Evolutionary conservation across 1,140 invertebrate species (phyloP), one percentile per base, ranked within the genome.

Genomic region (Rhyacophila brunnea): DNA sequence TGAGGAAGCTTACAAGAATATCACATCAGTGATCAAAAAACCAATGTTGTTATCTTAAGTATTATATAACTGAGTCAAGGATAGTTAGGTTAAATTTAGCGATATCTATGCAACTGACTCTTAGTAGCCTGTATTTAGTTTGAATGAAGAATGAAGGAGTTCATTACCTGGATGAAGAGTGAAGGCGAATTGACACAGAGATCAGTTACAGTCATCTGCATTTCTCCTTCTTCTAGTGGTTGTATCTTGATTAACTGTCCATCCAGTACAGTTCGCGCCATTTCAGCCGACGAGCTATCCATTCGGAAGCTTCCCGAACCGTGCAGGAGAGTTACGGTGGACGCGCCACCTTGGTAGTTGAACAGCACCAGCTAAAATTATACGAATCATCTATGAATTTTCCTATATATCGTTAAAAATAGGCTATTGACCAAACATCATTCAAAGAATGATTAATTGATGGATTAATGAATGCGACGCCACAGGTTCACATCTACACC

Each of bases 331-430:
- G 52, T n/a, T 2, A 52, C 23, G 14, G 28, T 38, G n/a, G 44
- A 47, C 20, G 45, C 35, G 38, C 42, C 42, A 23, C 28, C 20
- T 15, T 47, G 42, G 15, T 42, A 35, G 32, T 56, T 38, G 42
- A 42, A 64, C 17, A 64, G 34, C 20, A 64, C 49, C 14, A 64
- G n/a, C 62, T 64, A 28, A 11, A 61, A 61, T n/a, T n/a, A n/a
- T n/a, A n/a, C n/a, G n/a, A n/a, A n/a, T n/a, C n/a, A n/a, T n/a
- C n/a, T n/a, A n/a, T n/a, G n/a, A n/a, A n/a, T n/a, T n/a, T n/a
- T n/a, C n/a, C n/a, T n/a, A n/a, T n/a, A n/a, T n/a, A n/a, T n/a
- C n/a, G n/a, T n/a, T n/a, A n/a, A n/a, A n/a, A n/a, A n/a, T n/a
- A n/a, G n/a, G n/a, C n/a, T n/a, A n/a, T n/a, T n/a, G n/a, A n/a